Evolutionary conservation across 2,888 invertebrate genomes (phyloP).

Genomic region (Yponomeuta cagnagella): DNA sequence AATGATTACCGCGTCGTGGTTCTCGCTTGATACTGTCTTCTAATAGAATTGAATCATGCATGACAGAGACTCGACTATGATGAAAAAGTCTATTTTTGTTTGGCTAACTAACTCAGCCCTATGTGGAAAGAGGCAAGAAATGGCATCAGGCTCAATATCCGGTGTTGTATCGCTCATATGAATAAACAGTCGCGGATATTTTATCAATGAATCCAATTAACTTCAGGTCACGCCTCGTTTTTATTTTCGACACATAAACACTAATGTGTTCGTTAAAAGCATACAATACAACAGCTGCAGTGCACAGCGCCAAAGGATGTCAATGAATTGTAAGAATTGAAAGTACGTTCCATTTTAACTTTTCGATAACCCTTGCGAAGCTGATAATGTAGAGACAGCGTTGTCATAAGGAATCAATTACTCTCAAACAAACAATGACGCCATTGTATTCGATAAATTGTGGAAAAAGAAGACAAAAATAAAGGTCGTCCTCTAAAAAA

Average conservation of each 20-base stretch:
- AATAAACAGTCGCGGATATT: constrained; percentile 15
- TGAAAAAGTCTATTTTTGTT: constrained; percentile 2
- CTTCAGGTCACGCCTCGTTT: constrained; percentile 19
- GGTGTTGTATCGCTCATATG: constrained; percentile 8
- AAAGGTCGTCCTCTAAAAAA: too few species aligned
- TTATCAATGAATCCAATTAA: constrained; percentile 11
- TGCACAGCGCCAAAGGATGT: neutral
- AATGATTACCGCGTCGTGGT: neutral
- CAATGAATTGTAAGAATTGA: neutral
- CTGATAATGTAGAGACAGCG: neutral
- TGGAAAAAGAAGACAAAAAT: too few species aligned
- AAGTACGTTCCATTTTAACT: neutral
- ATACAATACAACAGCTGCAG: too few species aligned
- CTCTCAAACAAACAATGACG: too few species aligned
- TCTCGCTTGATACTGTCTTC: constrained; percentile 3
- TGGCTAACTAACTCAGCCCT: neutral
- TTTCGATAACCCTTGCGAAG: neutral
- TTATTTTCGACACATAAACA: neutral
- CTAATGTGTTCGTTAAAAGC: too few species aligned
- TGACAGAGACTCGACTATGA: neutral
- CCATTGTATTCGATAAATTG: too few species aligned
- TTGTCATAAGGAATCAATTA: neutral
- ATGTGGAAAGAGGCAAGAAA: neutral
- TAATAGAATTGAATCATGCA: constrained; percentile 15
- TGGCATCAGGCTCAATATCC: constrained; percentile 4